Evolutionary conservation across 2,113 vertebrate species (phyloP), one percentile per base, ranked within the genome.

Genomic region (Taxidea taxus): DNA sequence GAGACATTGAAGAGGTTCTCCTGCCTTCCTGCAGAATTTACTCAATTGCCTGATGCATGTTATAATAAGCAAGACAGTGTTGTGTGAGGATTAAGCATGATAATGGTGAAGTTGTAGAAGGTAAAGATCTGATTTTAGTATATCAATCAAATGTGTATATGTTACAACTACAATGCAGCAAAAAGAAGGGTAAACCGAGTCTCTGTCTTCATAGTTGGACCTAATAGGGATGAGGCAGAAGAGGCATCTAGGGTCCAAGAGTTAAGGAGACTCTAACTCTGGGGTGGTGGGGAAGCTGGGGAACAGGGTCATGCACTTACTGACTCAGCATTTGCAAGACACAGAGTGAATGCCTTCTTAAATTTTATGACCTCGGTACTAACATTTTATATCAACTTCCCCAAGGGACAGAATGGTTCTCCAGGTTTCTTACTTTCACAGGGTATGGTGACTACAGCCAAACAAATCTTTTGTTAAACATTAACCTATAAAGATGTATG

Each of bases 401-500:
- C 15, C 37, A 80, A 44, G 34, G 81, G 11, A 81, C 15, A 49
- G 13, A 62, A 31, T 12, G 4, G 20, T 62, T 86, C 31, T 47
- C 89, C 18, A 75, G 5, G 2, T 82, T 78, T 85, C 78, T 74
- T 92, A 44, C 37, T 78, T 80, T 81, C 12, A 62, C 11, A 47
- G 62, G 44, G 10, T 37, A 34, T 23, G 3, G 34, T 14, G 34
- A 49, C 37, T 60, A 11, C 1, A 37, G 4, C 13, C 0, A 0
- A 56, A 56, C 54, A 56, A 21, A 56, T 21, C 18, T 74, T 84
- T 60, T 87, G 27, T 54, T 74, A 86, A 54, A 82, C 31, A 88
- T 47, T 90, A 95, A 87, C 23, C 74, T 92, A 70, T 27, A 58
- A 91, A 62, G 31, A 68, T 70, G 6, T n/a, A 51, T 27, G 13